Conservation (phyloP, 2,888 invertebrate species). For the Tinea semifulvella region DNA sequence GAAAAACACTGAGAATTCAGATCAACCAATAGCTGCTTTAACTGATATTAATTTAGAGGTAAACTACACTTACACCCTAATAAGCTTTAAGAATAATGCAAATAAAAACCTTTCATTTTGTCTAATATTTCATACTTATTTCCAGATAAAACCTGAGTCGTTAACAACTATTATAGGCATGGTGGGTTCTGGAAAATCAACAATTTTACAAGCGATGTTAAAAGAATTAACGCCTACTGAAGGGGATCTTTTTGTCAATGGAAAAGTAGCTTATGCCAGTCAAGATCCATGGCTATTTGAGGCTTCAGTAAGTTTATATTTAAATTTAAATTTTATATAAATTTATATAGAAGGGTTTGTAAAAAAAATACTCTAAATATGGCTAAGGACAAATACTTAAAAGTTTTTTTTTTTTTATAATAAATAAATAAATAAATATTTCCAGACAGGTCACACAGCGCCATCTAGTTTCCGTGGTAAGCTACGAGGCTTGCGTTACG, state of each 20-base stretch:
- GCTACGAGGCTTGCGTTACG: too few species aligned
- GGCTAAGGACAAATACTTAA: too few species aligned
- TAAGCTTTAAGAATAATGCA: conserved; percentile 31
- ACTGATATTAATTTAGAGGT: conserved; percentile 43
- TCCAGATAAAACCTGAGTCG: conserved; percentile 48
- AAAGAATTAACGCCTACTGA: conserved; percentile 70
- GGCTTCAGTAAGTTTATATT: conserved; percentile 44
- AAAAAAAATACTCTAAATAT: too few species aligned
- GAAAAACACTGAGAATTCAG: conserved; percentile 42
- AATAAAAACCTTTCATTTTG: too few species aligned
- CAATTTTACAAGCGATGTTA: conserved; percentile 76
- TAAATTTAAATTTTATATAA: too few species aligned
- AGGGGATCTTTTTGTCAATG: conserved; percentile 65
- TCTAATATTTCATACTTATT: too few species aligned
- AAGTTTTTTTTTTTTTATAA: too few species aligned
- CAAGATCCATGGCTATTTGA: conserved; percentile 76
- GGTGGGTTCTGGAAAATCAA: conserved; percentile 80
- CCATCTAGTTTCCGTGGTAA: too few species aligned
- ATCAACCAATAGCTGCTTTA: conserved; percentile 42
- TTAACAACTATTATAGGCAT: conserved; percentile 75
- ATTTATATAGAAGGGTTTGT: too few species aligned
- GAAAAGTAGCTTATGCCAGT: conserved; percentile 66
- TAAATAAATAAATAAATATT: too few species aligned
- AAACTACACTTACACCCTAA: background rate
- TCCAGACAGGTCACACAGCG: too few species aligned